These are phyloP conservation scores for Tenebrio molitor DNA, from an alignment of 1,140 invertebrate genomes.

Conservation along the genomic window DNA sequence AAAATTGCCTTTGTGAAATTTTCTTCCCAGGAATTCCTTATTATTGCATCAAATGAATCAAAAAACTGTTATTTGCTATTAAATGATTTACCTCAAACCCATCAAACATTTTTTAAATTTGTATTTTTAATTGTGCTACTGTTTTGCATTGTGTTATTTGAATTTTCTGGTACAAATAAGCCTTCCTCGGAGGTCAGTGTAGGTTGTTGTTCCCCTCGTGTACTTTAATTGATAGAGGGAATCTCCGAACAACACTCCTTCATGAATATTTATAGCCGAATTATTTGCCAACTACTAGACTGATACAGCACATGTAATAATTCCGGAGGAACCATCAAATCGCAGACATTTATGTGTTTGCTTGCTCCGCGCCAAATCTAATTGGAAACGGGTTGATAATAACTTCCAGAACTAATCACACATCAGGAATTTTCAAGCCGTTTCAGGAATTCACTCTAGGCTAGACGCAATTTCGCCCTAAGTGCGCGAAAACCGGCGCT, in stretches of 20 bases:
- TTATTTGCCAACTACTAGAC: conserved; percentile 37
- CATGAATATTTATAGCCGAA: conserved; percentile 34
- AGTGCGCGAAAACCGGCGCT: background rate
- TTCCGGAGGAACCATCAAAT: conserved; percentile 12
- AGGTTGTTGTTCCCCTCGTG: no score
- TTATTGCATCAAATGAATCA: no score
- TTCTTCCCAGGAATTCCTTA: no score
- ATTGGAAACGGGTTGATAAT: conserved; percentile 27
- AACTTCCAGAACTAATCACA: conserved; percentile 31
- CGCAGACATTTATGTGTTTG: conserved; percentile 36
- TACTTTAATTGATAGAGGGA: conserved; percentile 26
- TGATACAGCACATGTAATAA: conserved; percentile 16
- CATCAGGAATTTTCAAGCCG: conserved; percentile 23
- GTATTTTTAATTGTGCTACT: no score
- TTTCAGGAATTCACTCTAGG: background rate
- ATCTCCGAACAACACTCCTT: conserved; percentile 22
- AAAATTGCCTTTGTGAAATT: no score
- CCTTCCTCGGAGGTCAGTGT: no score
- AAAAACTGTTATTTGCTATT: no score
- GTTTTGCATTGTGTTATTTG: no score
- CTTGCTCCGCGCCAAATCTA: conserved; percentile 16
- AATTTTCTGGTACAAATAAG: no score
- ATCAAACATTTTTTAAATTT: no score
- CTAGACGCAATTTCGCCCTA: background rate
- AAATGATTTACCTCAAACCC: no score